Evolutionary conservation across 2,888 invertebrate genomes (phyloP).

Genomic region (Papilio protenor): DNA sequence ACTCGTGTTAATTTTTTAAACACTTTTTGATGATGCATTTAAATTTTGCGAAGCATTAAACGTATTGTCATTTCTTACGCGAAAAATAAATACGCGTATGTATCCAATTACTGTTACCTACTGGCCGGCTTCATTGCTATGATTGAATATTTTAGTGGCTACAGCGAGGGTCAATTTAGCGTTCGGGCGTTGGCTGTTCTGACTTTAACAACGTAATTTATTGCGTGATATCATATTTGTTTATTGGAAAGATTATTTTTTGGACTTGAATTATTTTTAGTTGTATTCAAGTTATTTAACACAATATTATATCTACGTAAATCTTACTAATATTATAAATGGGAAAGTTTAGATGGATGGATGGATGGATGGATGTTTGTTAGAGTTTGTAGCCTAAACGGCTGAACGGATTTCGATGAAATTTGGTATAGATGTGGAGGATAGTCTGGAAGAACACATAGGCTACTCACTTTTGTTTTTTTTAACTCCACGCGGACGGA

Average conservation of each 20-base stretch:
- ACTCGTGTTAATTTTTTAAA: background rate
- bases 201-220: conserved; percentile 44
- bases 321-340: too few relatives aligned
- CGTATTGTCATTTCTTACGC: background rate
- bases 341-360: too few relatives aligned
- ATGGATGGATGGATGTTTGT: too few relatives aligned
- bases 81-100: background rate
- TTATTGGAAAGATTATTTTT: conserved; percentile 39
- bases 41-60: background rate
- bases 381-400: too few relatives aligned
- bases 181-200: conserved; percentile 34
- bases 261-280: background rate
- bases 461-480: too few relatives aligned
- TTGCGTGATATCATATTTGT: conserved; percentile 50
- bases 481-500: too few relatives aligned
- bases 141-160: conserved; percentile 38
- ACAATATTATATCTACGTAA: background rate
- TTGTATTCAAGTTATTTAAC: background rate
- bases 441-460: too few relatives aligned
- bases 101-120: conserved; percentile 13
- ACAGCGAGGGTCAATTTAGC: conserved; percentile 32
- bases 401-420: too few relatives aligned
- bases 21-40: background rate
- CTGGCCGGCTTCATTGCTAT: conserved; percentile 7
- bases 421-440: too few relatives aligned